Percentiles rank a stretch among this genome's conserved stretches.
These are phyloP conservation scores for Turdus rufiventris DNA, from an alignment of 2,113 vertebrate species.

Conservation along the genomic window DNA sequence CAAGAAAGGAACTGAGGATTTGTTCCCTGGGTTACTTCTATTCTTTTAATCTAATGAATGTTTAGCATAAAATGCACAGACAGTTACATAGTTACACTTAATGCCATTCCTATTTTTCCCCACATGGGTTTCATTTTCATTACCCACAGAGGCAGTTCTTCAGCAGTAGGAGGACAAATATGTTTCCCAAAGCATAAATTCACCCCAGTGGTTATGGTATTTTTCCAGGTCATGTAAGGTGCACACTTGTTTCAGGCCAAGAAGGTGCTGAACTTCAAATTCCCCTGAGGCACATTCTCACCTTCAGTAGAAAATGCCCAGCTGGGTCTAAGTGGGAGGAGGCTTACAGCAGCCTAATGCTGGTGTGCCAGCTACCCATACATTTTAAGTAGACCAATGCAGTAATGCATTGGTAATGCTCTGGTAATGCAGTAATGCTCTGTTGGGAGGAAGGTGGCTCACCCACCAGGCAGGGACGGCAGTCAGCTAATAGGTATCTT, in stretches of 20 bases:
- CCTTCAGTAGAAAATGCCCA: neutral
- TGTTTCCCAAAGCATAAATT: neutral
- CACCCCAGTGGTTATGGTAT: fast-evolving
- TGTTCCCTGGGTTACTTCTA: neutral
- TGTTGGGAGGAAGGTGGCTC: neutral
- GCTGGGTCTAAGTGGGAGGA: neutral
- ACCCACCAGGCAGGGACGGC: neutral
- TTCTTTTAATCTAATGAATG: neutral
- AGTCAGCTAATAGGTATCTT: neutral
- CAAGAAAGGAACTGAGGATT: neutral
- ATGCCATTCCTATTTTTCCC: neutral
- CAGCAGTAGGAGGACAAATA: neutral
- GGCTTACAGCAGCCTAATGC: neutral
- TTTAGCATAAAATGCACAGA: neutral
- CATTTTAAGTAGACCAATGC: neutral
- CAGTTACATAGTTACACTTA: neutral
- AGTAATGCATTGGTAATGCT: neutral
- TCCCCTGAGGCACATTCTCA: neutral
- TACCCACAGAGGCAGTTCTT: neutral
- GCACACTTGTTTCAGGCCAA: neutral
- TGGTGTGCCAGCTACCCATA: neutral
- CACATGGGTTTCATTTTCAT: neutral
- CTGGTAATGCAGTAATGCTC: neutral
- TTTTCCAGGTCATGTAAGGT: neutral
- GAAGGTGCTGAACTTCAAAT: neutral